Percentiles rank a stretch among this genome's conserved stretches.
Conservation (phyloP, 2,113 vertebrate species). For the Bagarius yarrelli region DNA sequence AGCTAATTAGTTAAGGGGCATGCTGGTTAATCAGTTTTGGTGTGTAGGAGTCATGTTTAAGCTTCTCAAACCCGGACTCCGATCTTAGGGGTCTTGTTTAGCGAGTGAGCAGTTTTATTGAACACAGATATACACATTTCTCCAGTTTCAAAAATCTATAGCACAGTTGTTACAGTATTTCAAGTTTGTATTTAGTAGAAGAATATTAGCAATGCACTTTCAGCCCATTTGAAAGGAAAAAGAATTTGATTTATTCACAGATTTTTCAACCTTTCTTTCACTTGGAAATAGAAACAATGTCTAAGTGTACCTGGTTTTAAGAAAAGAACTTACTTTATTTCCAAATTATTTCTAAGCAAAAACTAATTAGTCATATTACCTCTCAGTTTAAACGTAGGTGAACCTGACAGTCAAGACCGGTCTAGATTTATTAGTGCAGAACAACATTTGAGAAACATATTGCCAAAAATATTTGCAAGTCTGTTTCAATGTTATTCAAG, state of each 20-base stretch:
- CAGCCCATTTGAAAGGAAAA: too few relatives aligned
- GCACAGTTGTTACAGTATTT: not conserved
- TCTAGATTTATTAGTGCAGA: not conserved
- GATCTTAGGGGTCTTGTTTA: constrained; percentile 25
- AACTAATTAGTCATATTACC: not conserved
- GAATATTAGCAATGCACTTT: not conserved
- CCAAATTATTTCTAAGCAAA: not conserved
- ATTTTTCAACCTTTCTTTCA: not conserved
- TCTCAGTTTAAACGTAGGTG: not conserved
- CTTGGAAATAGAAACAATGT: too few relatives aligned
- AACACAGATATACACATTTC: not conserved
- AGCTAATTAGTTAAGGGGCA: constrained; percentile 47
- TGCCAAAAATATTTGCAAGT: not conserved
- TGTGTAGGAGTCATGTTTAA: constrained; percentile 45
- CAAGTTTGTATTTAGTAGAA: too few relatives aligned
- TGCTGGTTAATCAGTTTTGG: constrained; percentile 51
- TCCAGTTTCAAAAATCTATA: not conserved
- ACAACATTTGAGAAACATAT: not conserved
- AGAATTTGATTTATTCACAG: not conserved
- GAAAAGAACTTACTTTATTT: not conserved
- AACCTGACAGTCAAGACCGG: not conserved
- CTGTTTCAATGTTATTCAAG: not conserved
- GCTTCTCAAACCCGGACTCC: constrained; percentile 39
- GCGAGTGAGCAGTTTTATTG: not conserved
- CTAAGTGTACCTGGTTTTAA: not conserved